Evolutionary conservation across 2,113 vertebrate species (phyloP).

Genomic region (Anoura caudifer): DNA sequence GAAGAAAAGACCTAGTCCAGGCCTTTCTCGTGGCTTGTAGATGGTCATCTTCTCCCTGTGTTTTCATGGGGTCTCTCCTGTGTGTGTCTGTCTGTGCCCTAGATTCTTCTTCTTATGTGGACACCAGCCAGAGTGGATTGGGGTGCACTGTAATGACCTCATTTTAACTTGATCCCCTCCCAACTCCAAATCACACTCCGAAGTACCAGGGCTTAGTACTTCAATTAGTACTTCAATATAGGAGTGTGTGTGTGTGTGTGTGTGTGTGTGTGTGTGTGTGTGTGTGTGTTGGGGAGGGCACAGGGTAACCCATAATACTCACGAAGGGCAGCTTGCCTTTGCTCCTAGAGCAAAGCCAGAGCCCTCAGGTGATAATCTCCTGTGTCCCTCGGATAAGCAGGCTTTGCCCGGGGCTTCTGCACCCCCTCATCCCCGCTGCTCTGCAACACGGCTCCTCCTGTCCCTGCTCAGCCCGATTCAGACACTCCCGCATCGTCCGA

Average conservation of each 20-base stretch:
- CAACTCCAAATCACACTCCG: background rate
- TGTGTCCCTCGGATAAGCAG: too few relatives aligned
- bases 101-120: background rate
- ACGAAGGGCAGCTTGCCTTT: background rate
- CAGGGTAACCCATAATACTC: background rate
- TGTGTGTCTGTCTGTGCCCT: background rate
- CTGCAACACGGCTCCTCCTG: rapidly evolving
- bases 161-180: background rate
- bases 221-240: background rate
- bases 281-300: background rate
- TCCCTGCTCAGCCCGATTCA: too few relatives aligned
- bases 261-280: too few relatives aligned
- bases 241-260: background rate
- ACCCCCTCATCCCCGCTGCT: background rate
- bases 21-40: background rate
- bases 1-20: background rate
- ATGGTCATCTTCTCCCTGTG: rapidly evolving
- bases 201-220: background rate
- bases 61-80: background rate
- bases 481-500: background rate
- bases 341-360: background rate
- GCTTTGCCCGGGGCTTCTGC: background rate
- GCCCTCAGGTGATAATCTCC: rapidly evolving
- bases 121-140: background rate
- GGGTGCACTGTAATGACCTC: background rate